Conservation (phyloP, 2,888 invertebrate species). For the Noctua pronuba region DNA sequence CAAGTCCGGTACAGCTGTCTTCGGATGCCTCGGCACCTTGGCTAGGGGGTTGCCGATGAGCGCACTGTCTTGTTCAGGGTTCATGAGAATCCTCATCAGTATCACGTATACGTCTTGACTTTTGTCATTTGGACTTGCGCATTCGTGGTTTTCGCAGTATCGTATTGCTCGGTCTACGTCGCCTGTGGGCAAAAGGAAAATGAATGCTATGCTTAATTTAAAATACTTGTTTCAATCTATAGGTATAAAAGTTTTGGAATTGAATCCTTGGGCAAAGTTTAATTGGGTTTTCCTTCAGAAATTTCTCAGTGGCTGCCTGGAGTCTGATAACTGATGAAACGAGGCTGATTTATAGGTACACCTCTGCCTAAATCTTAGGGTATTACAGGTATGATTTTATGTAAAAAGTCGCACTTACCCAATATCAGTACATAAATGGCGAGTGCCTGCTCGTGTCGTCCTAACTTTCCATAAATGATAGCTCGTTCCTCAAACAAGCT, state of each 20-base stretch:
- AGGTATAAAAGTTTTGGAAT: background rate
- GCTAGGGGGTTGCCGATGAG: slow-evolving; percentile 84
- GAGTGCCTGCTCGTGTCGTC: slow-evolving; percentile 97
- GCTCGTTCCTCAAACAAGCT: slow-evolving; percentile 97
- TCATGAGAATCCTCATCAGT: slow-evolving; percentile 90
- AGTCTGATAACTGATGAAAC: background rate
- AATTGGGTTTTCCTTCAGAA: background rate
- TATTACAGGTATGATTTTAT: background rate
- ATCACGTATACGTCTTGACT: slow-evolving; percentile 91
- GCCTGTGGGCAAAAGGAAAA: slow-evolving; percentile 79
- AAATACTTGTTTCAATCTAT: background rate
- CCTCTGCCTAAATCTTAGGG: background rate
- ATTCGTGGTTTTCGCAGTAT: slow-evolving; percentile 95
- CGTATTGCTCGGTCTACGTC: slow-evolving; percentile 95
- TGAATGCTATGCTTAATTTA: background rate
- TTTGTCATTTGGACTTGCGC: slow-evolving; percentile 81
- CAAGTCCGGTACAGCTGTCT: slow-evolving; percentile 93
- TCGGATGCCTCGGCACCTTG: slow-evolving; percentile 88
- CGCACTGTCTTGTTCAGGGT: slow-evolving; percentile 78
- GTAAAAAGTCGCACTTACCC: slow-evolving; percentile 77
- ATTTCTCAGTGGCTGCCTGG: background rate
- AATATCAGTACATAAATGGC: slow-evolving; percentile 97
- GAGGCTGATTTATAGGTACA: background rate
- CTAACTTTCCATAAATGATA: slow-evolving; percentile 97
- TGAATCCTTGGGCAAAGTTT: background rate